Conservation (phyloP, 1,140 invertebrate genomes). For the Patella vulgata region DNA sequence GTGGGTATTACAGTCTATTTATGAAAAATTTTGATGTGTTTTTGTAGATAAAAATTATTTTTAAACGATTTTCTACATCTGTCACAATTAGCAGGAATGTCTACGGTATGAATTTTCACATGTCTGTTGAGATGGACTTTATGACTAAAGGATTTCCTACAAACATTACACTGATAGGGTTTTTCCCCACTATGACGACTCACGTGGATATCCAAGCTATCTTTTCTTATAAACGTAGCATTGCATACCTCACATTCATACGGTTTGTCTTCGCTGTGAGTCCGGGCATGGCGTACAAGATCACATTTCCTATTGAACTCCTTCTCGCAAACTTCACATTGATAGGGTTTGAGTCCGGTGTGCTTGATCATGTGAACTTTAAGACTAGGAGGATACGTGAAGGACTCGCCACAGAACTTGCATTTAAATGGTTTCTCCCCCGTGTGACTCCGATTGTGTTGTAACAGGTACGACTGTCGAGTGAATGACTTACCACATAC, state of each 20-base stretch:
- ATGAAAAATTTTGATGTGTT: too few species aligned
- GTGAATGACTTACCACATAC: conserved; percentile 18
- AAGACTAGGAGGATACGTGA: conserved; percentile 91
- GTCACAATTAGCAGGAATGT: too few species aligned
- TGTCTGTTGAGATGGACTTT: conserved; percentile 4
- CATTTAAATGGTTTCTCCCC: conserved; percentile 96
- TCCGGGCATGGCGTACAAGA: conserved; percentile 78
- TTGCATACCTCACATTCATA: conserved; percentile 71
- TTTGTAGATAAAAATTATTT: too few species aligned
- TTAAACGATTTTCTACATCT: too few species aligned
- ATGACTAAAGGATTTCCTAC: conserved; percentile 2
- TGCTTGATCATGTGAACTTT: conserved; percentile 94
- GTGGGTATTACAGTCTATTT: too few species aligned
- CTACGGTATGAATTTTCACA: too few species aligned
- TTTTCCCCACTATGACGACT: conserved; percentile 4
- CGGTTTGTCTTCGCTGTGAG: conserved; percentile 83
- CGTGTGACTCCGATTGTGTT: conserved; percentile 77
- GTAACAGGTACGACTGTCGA: conserved; percentile 3
- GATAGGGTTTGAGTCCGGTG: conserved; percentile 75
- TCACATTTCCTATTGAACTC: conserved; percentile 95
- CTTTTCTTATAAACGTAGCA: conserved; percentile 6
- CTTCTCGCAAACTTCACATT: conserved; percentile 89
- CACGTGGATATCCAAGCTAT: conserved; percentile 7
- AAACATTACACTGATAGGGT: conserved; percentile 1
- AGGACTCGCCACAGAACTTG: conserved; percentile 85